phyloP scores from a whole-genome alignment of 2,888 invertebrate genomes.

The Hipparchia semele region DNA sequence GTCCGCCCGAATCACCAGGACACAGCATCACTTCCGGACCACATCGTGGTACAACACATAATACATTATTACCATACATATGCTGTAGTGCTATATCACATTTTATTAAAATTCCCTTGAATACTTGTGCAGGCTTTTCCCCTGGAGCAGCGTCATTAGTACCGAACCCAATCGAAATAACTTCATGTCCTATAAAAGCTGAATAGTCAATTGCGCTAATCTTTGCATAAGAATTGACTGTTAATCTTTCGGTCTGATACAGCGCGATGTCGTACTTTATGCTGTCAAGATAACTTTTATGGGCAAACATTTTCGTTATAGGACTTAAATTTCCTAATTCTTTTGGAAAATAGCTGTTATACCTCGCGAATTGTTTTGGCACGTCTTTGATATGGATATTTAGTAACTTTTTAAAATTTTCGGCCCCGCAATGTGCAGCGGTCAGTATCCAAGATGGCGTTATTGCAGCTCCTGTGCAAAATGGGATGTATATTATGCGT shows the following conservation, averaged over 20 bases:
- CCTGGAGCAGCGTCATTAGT: not conserved
- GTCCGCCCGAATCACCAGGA: conserved; percentile 24
- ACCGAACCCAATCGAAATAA: not conserved
- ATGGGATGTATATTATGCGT: not conserved
- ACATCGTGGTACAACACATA: conserved; percentile 4
- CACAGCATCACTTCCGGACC: not conserved
- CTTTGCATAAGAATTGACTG: conserved; percentile 2
- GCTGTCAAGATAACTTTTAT: not conserved
- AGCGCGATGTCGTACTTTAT: conserved; percentile 1
- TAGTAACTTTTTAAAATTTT: not conserved
- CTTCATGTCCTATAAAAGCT: conserved; percentile 14
- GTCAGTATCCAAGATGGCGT: conserved; percentile 11
- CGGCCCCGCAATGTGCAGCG: conserved; percentile 1
- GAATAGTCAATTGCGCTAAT: conserved; percentile 10
- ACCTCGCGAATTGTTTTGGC: conserved; percentile 4
- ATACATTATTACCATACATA: not conserved
- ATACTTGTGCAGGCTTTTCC: conserved; percentile 6
- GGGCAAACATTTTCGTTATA: not conserved
- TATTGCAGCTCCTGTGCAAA: not conserved
- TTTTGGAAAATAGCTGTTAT: conserved; percentile 16
- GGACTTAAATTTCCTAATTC: conserved; percentile 1
- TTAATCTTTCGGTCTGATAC: not conserved
- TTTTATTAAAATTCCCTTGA: not conserved
- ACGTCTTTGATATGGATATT: too few relatives aligned
- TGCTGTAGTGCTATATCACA: not conserved